A percentile compares a stretch with the other conserved stretches of the same genome.
phyloP scores from a whole-genome alignment of 1,140 invertebrate species.

The Drosophila santomea region DNA sequence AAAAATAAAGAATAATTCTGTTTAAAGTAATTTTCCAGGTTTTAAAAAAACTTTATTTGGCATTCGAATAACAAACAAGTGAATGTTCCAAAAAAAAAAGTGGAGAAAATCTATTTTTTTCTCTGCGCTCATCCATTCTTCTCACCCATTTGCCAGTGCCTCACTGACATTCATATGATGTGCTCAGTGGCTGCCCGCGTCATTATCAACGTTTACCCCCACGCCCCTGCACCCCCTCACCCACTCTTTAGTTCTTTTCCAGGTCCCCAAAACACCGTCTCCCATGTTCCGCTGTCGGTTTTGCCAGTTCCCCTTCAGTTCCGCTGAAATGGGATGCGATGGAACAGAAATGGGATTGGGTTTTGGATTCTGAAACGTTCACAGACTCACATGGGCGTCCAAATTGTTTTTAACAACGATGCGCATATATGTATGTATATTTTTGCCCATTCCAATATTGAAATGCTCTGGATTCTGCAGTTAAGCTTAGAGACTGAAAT shows the following conservation, averaged over 20 bases:
- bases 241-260: background rate
- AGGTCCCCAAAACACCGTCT: background rate
- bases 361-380: conserved; percentile 17
- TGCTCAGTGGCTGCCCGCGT: conserved; percentile 41
- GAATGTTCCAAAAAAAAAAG: too few species aligned
- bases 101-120: background rate
- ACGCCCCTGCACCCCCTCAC: background rate
- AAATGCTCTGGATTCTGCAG: background rate
- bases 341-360: conserved; percentile 36
- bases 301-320: conserved; percentile 14
- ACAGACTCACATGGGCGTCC: conserved; percentile 25
- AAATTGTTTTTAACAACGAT: conserved; percentile 15
- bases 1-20: too few species aligned
- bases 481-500: background rate
- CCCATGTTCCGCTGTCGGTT: conserved; percentile 31
- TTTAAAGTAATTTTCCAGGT: too few species aligned
- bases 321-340: conserved; percentile 20
- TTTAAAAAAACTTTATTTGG: background rate
- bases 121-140: conserved; percentile 10
- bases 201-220: conserved; percentile 66
- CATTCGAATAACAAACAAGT: background rate
- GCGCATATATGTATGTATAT: too few species aligned
- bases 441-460: background rate
- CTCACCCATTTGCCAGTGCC: conserved; percentile 20
- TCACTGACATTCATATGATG: conserved; percentile 52